Evolutionary conservation across 2,113 vertebrate genomes (phyloP), one percentile per base, ranked within the genome.

Genomic region (Odontesthes bonariensis): DNA sequence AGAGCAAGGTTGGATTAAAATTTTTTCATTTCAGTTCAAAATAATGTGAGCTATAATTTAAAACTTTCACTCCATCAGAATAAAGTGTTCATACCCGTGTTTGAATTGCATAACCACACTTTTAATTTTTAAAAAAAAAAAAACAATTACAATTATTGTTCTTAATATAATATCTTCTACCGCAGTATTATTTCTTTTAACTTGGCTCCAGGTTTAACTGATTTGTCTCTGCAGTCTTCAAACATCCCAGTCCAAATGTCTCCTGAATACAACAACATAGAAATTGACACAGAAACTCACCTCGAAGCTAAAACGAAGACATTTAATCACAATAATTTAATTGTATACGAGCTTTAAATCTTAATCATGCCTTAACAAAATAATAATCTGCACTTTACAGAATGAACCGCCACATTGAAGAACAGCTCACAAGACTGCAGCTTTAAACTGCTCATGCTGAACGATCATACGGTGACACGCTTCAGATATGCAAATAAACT

Each of bases 221-320:
- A 33, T 42, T 38, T 33, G 42, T 46, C 59, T 69, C n/a, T 74
- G 22, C 16, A 75, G 59, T 61, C 35, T 77, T 57, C 9, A 23
- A 55, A 31, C 58, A 52, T 76, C 46, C 14, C 23, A 38, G 62
- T 33, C 8, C 11, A 51, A 46, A 61, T 55, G 42, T 64, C 27
- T 81, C 58, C 27, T 69, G 67, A 71, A 42, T 51, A 53, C n/a
- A 58, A 64, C 13, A 46, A 44, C 52, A 51, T 54, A 73, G 42
- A n/a, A 79, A 53, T 60, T 74, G 69, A 56, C 63, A 65, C 70
- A 52, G 61, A 57, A 66, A 22, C 40, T 42, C 31, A 71, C 1
- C 27, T 66, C 47, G 59, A n/a, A 58, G 35, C 46, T 40, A 32
- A 44, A 53, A 61, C 47, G 67, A 49, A 44, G 0, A 5, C 3